A percentile compares a stretch with the other conserved stretches of the same genome.
Evolutionary conservation across 2,888 invertebrate genomes (phyloP).

Genomic region (Meganola albula): DNA sequence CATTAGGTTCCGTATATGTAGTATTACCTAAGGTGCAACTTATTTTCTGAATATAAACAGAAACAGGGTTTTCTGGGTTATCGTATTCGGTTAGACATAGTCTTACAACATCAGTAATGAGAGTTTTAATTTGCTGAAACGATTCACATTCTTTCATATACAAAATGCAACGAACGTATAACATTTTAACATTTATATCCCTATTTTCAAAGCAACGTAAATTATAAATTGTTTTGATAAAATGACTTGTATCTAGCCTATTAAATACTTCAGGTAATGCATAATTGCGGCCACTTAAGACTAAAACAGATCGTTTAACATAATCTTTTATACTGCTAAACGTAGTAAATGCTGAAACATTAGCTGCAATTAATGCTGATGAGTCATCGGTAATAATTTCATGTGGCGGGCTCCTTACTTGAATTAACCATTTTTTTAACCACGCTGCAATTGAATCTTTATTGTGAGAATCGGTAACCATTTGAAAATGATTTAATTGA

Average conservation of each 20-base stretch:
- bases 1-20: conserved; percentile 14
- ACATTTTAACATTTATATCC: conserved; percentile 17
- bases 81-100: conserved; percentile 17
- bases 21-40: conserved; percentile 16
- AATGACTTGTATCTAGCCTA: conserved; percentile 10
- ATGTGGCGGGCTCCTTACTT: conserved; percentile 17
- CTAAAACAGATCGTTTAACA: conserved; percentile 15
- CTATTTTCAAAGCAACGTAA: conserved; percentile 17
- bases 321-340: conserved; percentile 16
- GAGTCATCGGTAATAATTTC: conserved; percentile 21
- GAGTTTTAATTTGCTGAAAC: conserved; percentile 16
- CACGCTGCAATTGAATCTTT: conserved; percentile 17
- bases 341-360: conserved; percentile 14
- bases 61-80: conserved; percentile 11
- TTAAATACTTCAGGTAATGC: conserved; percentile 16
- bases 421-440: conserved; percentile 19
- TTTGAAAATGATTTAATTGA: neutral
- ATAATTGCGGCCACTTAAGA: conserved; percentile 15
- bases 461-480: conserved; percentile 20
- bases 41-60: conserved; percentile 15
- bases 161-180: conserved; percentile 16
- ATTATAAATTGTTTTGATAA: conserved; percentile 14
- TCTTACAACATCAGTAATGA: conserved; percentile 16
- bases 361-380: conserved; percentile 16
- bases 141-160: conserved; percentile 16